Base-by-base conservation (phyloP, 2,888 invertebrate genomes). In the Sericinus montela region DNA sequence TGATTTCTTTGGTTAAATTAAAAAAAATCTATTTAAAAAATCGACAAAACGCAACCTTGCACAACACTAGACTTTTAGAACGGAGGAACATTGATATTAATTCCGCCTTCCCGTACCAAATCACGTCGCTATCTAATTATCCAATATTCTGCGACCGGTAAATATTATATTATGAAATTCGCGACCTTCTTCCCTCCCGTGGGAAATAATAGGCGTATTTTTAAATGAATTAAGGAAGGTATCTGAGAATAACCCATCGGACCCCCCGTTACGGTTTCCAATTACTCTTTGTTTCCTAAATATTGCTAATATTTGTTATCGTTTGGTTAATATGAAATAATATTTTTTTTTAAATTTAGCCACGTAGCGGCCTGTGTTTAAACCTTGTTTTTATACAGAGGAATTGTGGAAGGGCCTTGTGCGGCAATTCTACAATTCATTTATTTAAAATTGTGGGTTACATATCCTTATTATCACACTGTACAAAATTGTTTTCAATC, bases 21-120 rank as follows among this genome's bases (percentile, higher is more conserved):
- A 23, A n/a, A n/a, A 8, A 25, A 25, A 25, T 8, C 19, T 19
- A 37, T 15, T 52, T 19, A 56, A 32, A 41, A 51, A 47, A 5
- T 59, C 59, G 57, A 62, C 44, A 56, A 8, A 41, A 30, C 4
- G 44, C 16, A 29, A 29, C 3, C 13, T 9, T 16, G 15, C 51
- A 30, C 75, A 69, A 54, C 81, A 51, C 78, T 80, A 63, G 36
- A 38, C 48, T 38, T 52, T 54, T 64, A 68, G 67, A 73, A 78
- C 80, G 78, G n/a, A 84, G 78, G 83, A 86, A 83, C 84, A 87
- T 87, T 84, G 88, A 87, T 87, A 88, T 87, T 87, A 87, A 88
- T 87, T 83, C 76, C 59, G 69, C 74, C 73, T 75, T 75, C 77
- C 80, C 75, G 80, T 76, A 83, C 80, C 68, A 82, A 87, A 88